These are phyloP conservation scores for Lumbricus terrestris DNA, from an alignment of 2,888 invertebrate genomes.

Conservation along the genomic window DNA sequence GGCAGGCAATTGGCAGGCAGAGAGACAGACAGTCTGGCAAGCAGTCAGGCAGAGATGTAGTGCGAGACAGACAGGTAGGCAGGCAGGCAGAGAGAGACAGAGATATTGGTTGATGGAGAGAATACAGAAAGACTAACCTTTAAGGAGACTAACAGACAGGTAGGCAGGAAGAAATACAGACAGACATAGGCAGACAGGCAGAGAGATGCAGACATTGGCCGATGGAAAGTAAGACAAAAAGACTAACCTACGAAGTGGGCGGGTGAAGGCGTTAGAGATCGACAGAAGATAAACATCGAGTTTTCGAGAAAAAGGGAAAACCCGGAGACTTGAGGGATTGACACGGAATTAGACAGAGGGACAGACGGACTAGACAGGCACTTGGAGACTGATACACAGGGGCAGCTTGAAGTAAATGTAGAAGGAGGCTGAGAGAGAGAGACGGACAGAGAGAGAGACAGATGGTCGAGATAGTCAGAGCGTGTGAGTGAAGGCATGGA, in stretches of 20 bases:
- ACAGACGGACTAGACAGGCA: not conserved
- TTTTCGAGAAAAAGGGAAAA: not conserved
- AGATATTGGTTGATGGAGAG: too few relatives aligned
- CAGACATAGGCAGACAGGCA: not conserved
- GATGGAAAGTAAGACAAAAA: not conserved
- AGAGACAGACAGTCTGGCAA: too few relatives aligned
- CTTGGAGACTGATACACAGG: not conserved
- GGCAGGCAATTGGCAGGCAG: not conserved
- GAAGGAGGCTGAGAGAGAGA: not conserved
- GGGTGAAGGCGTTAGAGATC: not conserved
- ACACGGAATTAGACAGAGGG: not conserved
- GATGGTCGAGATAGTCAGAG: not conserved
- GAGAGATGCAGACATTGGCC: not conserved
- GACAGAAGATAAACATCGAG: not conserved
- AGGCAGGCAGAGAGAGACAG: not conserved
- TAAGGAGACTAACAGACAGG: not conserved
- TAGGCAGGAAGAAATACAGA: not conserved
- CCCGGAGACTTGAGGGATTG: not conserved
- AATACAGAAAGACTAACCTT: not conserved
- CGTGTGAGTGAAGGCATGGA: too few relatives aligned
- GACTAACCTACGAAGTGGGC: not conserved
- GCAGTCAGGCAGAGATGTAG: not conserved
- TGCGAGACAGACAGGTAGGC: too few relatives aligned
- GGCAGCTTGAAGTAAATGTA: too few relatives aligned
- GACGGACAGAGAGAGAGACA: not conserved